phyloP scores from a whole-genome alignment of 2,113 vertebrate genomes.

The Delphinus delphis region DNA sequence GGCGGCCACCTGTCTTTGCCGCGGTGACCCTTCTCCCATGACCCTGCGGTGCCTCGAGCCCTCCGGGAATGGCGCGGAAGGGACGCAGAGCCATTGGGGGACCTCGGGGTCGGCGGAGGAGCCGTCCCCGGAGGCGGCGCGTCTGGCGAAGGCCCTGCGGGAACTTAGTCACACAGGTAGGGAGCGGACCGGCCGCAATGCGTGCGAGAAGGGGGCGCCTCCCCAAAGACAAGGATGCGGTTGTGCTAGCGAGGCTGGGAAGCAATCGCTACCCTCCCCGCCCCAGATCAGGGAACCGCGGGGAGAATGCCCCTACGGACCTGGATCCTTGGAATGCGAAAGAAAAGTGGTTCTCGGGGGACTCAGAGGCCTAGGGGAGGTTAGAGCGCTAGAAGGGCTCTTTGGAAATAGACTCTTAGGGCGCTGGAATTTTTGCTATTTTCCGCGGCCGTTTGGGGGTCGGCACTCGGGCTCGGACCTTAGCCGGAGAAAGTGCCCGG shows the following conservation, averaged over 20 bases:
- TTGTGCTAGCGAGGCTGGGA: neutral
- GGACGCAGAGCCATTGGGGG: constrained; percentile 71
- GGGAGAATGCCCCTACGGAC: neutral
- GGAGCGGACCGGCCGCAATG: neutral
- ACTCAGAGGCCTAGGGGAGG: neutral
- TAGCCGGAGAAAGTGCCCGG: neutral
- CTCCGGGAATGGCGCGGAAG: constrained; percentile 75
- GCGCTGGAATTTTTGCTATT: neutral
- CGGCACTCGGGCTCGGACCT: neutral
- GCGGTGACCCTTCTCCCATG: constrained; percentile 69
- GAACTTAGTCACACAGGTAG: constrained; percentile 78
- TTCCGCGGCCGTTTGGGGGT: neutral
- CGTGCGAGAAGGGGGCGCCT: neutral
- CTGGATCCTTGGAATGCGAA: neutral
- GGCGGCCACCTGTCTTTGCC: constrained; percentile 57
- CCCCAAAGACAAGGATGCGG: neutral
- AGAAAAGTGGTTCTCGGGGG: constrained; percentile 15
- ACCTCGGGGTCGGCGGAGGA: constrained; percentile 64
- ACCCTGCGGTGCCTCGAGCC: constrained; percentile 76
- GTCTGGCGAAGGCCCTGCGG: constrained; percentile 70
- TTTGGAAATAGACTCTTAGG: neutral
- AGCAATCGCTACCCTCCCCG: neutral
- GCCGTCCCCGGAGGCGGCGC: constrained; percentile 66
- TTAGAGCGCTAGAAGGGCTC: neutral
- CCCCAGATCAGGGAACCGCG: neutral